These are phyloP conservation scores for Zoanthus gigantus DNA, from an alignment of 92 coral and sea anemone genomes.

Conservation along the genomic window DNA sequence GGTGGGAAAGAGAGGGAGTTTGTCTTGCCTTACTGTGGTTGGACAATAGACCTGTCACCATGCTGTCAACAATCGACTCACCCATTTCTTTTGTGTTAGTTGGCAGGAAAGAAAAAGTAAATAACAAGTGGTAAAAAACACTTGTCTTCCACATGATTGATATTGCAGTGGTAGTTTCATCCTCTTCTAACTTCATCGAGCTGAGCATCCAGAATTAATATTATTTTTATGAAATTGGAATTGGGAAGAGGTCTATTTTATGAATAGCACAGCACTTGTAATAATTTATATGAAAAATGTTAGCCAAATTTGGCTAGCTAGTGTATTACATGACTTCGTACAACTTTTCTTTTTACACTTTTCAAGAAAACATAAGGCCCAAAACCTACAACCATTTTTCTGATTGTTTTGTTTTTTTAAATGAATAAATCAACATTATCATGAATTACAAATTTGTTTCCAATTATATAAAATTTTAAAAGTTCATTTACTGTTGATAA, in stretches of 20 bases:
- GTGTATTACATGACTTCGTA: background rate
- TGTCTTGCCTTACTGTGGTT: slow-evolving; percentile 67
- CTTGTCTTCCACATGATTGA: slow-evolving; percentile 45
- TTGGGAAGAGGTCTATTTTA: background rate
- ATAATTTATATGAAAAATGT: background rate
- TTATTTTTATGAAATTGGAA: background rate
- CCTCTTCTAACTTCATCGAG: slow-evolving; percentile 51
- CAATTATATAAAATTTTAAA: background rate
- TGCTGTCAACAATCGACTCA: slow-evolving; percentile 66
- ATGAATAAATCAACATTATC: background rate
- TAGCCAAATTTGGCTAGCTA: background rate
- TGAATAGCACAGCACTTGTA: background rate
- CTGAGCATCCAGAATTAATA: slow-evolving; percentile 23
- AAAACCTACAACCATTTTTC: background rate
- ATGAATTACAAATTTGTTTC: background rate
- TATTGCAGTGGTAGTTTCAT: slow-evolving; percentile 56
- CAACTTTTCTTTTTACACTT: slow-evolving; percentile 31
- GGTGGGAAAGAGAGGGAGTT: slow-evolving; percentile 64
- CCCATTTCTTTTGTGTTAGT: slow-evolving; percentile 54
- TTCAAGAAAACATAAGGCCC: slow-evolving; percentile 19
- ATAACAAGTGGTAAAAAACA: slow-evolving; percentile 55
- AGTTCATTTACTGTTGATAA: slow-evolving; percentile 21
- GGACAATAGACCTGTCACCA: slow-evolving; percentile 63
- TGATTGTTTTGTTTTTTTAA: background rate
- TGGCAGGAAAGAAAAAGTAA: slow-evolving; percentile 52